Evolutionary conservation across 2,888 invertebrate species (phyloP), one percentile per base, ranked within the genome.

Genomic region (Pharmacophagus antenor): DNA sequence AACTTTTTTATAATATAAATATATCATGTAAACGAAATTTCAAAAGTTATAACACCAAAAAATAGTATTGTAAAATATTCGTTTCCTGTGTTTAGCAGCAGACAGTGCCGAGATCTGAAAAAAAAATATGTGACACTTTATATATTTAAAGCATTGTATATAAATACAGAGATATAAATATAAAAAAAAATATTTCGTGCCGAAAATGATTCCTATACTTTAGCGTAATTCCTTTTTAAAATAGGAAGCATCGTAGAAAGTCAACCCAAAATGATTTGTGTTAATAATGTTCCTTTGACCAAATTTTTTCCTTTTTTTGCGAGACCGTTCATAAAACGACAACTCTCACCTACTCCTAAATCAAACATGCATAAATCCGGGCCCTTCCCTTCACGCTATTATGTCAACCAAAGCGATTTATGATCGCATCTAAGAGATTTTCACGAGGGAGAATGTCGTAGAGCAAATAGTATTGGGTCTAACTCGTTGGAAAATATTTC

Each of bases 341-440:
- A 80, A 77, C 76, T 72, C 76, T 76, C 73, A 79, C 79, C 79
- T 78, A 74, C 76, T 74, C 77, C 77, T 84, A 86, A 86, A 88
- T 88, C 88, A 85, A 85, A 87, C 84, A 80, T 82, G 84, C 82
- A 87, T 87, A 88, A 87, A 88, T 88, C 86, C 82, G 81, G 76
- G 76, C 80, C 80, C 74, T 81, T 82, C 83, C 84, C 84, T 85
- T 85, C 80, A 81, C 83, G 85, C 86, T 84, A 86, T 88, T 87
- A 88, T 84, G 87, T 87, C 87, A 88, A 82, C 82, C 79, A 79
- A 84, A 84, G 81, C 85, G 86, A 88, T 88, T 88, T 89, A 88
- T 86, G 87, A 85, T 84, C 80, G 75, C 77, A 80, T 85, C 84
- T 81, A 79, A 84, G 84, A 87, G 85, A 86, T 87, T 87, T 85